Base-by-base conservation (phyloP, 2,888 invertebrate genomes). In the Caenorhabditis wallacei region DNA sequence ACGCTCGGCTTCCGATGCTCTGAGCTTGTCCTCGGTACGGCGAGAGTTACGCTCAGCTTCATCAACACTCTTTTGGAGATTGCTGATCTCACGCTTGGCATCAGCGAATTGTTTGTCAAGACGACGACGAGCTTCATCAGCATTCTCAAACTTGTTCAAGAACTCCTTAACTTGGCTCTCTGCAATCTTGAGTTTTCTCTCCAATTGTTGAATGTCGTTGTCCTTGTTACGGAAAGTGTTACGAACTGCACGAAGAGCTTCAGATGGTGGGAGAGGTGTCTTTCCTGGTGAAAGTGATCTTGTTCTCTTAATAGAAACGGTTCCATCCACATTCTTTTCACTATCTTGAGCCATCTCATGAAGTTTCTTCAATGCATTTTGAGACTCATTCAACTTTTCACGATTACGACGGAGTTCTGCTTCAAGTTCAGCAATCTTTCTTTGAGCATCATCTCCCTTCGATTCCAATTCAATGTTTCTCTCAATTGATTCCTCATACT, bases 401-500 rank as follows among this genome's bases (percentile, higher is more conserved):
- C 87, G 89, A 43, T 89, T 87, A 13, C 89, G 80, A 20, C 89
- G 82, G 18, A 91, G 75, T 61, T 91, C 91, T 8, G 88, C 86
- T 66, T 91, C 91, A 5, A 91, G 78, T 13, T 91, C 91, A 43
- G 87, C 88, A 46, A 91, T 88, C 70, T 89, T 90, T 40, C 90
- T 82, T 53, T 85, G 89, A 63, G 85, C 80, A 22, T 90, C 91
- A 66, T 91, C 91, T 37, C 90, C 90, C 43, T 84, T 88, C 2
- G 90, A 89, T 79, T 91, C 91, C 30, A 91, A 82, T 51, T 91
- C 90, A 63, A 91, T 91, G 84, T 91, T 91, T 57, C 91, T 81
- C 68, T 91, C 91, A 70, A 91, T 90, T 0, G 90, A 89, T 61
- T 91, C 91, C 68, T 91, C 90, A 72, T 89, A 90, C 80, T 90